Percentiles rank a stretch among this genome's conserved stretches.
phyloP scores from a whole-genome alignment of 1,140 invertebrate species.

The Ladona fulva region DNA sequence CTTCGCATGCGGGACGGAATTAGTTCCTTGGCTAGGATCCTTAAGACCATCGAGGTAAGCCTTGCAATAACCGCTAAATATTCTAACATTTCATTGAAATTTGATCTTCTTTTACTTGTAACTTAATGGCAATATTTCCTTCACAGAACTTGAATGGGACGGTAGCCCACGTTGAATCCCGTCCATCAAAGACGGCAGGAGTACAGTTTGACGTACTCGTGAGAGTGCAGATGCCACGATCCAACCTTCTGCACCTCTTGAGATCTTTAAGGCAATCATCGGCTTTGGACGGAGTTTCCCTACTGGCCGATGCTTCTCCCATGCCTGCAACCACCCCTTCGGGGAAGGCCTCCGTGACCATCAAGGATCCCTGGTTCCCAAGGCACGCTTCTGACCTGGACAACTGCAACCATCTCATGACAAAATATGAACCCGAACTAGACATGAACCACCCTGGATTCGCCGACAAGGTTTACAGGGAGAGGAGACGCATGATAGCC shows the following conservation, averaged over 20 bases:
- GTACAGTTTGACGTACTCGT: constrained; percentile 77
- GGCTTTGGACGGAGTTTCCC: constrained; percentile 62
- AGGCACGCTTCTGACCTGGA: constrained; percentile 93
- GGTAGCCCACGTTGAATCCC: constrained; percentile 81
- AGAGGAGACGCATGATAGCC: constrained; percentile 90
- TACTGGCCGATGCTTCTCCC: constrained; percentile 52
- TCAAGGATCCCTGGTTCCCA: constrained; percentile 93
- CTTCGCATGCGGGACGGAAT: constrained; percentile 80
- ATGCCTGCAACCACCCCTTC: background rate
- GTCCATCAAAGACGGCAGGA: constrained; percentile 60
- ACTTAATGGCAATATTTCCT: too few species aligned
- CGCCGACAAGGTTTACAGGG: constrained; percentile 88
- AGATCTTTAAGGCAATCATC: constrained; percentile 72
- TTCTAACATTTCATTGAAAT: too few species aligned
- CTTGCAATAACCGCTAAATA: too few species aligned
- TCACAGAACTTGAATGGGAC: constrained; percentile 68
- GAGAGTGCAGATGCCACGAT: constrained; percentile 72
- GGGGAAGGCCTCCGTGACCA: constrained; percentile 56
- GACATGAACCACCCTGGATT: constrained; percentile 99
- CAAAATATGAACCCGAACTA: constrained; percentile 96
- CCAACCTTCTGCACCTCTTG: constrained; percentile 68
- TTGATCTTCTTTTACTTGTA: too few species aligned
- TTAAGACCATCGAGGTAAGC: constrained; percentile 76
- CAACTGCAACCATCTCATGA: constrained; percentile 95
- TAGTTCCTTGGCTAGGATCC: constrained; percentile 68